A percentile compares a stretch with the other conserved stretches of the same genome.
Conservation (phyloP, 2,113 vertebrate species). For the Callipepla squamata region DNA sequence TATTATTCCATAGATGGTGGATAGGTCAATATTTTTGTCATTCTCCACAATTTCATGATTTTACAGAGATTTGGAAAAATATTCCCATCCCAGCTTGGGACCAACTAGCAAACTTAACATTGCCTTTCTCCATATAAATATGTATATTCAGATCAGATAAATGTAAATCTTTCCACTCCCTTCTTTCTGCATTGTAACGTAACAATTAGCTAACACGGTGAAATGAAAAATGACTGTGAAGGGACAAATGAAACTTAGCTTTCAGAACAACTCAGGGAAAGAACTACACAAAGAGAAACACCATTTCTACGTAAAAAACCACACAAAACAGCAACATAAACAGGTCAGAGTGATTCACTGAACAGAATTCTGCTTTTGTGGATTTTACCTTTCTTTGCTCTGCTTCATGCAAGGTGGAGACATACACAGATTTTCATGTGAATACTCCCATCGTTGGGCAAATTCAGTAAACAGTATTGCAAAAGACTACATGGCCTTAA, state of each 20-base stretch:
- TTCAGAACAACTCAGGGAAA: constrained; percentile 3
- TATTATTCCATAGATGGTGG: background rate
- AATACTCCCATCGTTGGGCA: background rate
- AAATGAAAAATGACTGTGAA: constrained; percentile 2
- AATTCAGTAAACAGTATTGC: background rate
- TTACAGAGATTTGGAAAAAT: background rate
- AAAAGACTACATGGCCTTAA: constrained; percentile 6
- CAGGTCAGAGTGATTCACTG: background rate
- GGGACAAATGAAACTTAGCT: background rate
- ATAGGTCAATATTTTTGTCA: background rate
- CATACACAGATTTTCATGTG: background rate
- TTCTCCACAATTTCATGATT: background rate
- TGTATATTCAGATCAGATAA: background rate
- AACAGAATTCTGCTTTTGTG: background rate
- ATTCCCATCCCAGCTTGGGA: background rate
- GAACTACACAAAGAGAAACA: background rate
- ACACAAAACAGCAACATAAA: background rate
- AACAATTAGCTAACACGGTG: background rate
- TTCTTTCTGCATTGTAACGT: background rate
- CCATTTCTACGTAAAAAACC: background rate
- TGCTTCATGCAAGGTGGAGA: background rate
- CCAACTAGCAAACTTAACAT: background rate
- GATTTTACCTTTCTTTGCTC: background rate
- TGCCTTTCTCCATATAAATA: background rate
- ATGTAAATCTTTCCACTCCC: background rate